Conservation (phyloP, 2,888 invertebrate species). For the Catocala nupta region DNA sequence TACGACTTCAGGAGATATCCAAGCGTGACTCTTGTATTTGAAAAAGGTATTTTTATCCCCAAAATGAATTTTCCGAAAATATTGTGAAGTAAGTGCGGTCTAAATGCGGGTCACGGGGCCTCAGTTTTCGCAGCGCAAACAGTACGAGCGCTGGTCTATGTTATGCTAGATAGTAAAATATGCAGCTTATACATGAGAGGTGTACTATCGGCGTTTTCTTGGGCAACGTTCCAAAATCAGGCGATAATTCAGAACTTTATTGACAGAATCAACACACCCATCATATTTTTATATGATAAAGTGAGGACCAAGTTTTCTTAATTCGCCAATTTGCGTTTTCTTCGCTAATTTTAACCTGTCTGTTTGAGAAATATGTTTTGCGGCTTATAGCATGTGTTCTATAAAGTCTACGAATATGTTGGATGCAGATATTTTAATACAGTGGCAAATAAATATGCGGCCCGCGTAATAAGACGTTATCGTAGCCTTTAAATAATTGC, state of each 20-base stretch:
- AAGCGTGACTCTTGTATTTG: too few relatives aligned
- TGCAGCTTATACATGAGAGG: constrained; percentile 17
- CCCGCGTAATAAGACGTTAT: too few relatives aligned
- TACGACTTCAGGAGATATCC: too few relatives aligned
- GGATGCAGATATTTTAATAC: too few relatives aligned
- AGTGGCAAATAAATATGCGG: too few relatives aligned
- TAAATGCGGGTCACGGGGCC: constrained; percentile 14
- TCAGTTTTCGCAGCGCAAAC: constrained; percentile 8
- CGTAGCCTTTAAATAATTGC: too few relatives aligned
- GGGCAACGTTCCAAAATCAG: constrained; percentile 16
- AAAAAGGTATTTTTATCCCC: not conserved
- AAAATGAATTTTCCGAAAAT: not conserved
- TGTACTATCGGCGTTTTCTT: constrained; percentile 4
- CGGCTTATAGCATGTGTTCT: too few relatives aligned
- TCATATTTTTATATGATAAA: not conserved
- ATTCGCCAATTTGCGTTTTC: not conserved
- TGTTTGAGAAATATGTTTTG: too few relatives aligned
- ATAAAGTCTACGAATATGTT: too few relatives aligned
- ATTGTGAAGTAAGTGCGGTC: constrained; percentile 4
- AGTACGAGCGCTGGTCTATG: not conserved
- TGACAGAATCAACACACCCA: constrained; percentile 4
- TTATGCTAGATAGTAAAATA: constrained; percentile 15
- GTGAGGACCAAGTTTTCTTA: not conserved
- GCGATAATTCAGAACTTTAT: constrained; percentile 10
- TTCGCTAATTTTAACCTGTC: not conserved